Percentiles rank a stretch among this genome's conserved stretches.
These are phyloP conservation scores for Craterocephalus amniculus DNA, from an alignment of 2,797 vertebrate species.

Conservation along the genomic window DNA sequence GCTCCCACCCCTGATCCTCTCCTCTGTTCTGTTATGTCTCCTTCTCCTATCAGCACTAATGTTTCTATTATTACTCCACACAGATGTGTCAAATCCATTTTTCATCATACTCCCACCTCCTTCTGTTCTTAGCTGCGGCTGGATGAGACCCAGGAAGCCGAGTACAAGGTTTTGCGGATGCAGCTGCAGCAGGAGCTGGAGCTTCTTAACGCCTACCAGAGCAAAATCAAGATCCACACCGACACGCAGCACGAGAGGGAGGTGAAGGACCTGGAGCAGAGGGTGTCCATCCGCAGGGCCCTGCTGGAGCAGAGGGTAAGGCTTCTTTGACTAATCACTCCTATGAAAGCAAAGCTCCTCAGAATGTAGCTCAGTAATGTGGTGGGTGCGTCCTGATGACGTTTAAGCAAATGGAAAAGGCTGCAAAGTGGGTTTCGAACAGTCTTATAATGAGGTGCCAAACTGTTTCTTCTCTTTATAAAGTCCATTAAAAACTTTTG, in stretches of 20 bases:
- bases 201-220: slow-evolving; percentile 94
- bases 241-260: slow-evolving; percentile 92
- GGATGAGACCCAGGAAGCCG: slow-evolving; percentile 93
- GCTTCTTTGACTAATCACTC: slow-evolving; percentile 16
- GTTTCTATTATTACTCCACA: background rate
- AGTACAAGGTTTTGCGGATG: slow-evolving; percentile 92
- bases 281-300: slow-evolving; percentile 91
- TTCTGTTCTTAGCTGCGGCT: slow-evolving; percentile 83
- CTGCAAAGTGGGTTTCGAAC: background rate
- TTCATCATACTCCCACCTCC: background rate
- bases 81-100: slow-evolving; percentile 1
- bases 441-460: background rate
- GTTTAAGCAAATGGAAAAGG: background rate
- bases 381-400: slow-evolving; percentile 12
- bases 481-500: background rate
- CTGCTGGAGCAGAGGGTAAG: slow-evolving; percentile 91
- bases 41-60: slow-evolving; percentile 10
- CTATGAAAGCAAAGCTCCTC: slow-evolving; percentile 22
- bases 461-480: background rate
- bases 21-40: slow-evolving; percentile 22
- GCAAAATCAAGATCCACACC: slow-evolving; percentile 95
- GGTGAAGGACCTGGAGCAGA: slow-evolving; percentile 92
- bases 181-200: slow-evolving; percentile 94
- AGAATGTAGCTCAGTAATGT: background rate
- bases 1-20: slow-evolving; percentile 15